These are phyloP conservation scores for Petrocephalus sullivani DNA, from an alignment of 2,797 vertebrate species.

Conservation along the genomic window DNA sequence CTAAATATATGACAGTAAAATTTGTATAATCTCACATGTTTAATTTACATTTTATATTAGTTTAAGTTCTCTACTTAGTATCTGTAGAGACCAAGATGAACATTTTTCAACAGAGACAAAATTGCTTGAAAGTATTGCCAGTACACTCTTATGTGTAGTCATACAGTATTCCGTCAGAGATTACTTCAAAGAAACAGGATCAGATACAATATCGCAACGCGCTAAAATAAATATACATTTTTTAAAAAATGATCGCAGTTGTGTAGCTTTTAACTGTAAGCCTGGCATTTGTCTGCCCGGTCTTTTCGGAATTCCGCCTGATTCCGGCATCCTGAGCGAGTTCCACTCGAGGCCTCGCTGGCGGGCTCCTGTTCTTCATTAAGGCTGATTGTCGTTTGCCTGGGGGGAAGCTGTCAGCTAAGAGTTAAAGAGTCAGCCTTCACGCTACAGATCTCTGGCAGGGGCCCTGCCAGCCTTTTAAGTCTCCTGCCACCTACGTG, in stretches of 20 bases:
- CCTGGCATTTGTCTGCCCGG: not conserved
- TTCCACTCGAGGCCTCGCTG: not conserved
- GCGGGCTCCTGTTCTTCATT: conserved; percentile 6
- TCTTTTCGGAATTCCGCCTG: not conserved
- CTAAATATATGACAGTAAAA: not conserved
- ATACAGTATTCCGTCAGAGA: not conserved
- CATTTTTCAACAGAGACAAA: not conserved
- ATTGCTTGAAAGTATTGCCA: not conserved
- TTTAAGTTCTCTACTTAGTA: not conserved
- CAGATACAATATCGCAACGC: not conserved
- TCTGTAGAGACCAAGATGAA: not conserved
- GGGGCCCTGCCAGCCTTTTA: not conserved
- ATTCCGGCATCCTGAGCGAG: not conserved
- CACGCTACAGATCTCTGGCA: not conserved
- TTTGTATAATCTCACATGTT: not conserved
- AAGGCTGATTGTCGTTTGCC: conserved; percentile 12
- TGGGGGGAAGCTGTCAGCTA: conserved; percentile 16
- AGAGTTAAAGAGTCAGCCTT: not conserved
- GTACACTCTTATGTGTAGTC: not conserved
- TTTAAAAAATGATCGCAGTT: not conserved
- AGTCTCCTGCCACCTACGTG: conserved; percentile 17
- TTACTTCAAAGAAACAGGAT: not conserved
- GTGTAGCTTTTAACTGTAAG: not conserved
- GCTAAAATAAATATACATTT: not conserved
- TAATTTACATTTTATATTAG: not conserved